Percentiles rank a stretch among this genome's conserved stretches.
Conservation (phyloP, 2,113 vertebrate species). For the Onychostoma macrolepis region DNA sequence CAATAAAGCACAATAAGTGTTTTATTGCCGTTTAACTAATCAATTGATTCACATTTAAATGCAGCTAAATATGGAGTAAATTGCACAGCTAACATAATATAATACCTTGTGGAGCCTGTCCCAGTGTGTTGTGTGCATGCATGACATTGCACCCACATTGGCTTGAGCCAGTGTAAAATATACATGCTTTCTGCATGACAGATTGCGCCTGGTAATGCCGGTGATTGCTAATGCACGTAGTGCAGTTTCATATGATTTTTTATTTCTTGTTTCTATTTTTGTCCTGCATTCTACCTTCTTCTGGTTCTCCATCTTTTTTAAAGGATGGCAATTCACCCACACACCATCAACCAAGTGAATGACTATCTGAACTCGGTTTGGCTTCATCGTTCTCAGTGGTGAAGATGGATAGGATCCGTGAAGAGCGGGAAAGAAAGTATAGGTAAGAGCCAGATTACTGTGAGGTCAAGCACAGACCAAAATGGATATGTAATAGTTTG, state of each 20-base stretch:
- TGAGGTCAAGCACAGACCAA: constrained; percentile 9
- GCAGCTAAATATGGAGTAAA: not conserved
- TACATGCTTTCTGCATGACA: not conserved
- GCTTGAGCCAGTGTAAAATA: not conserved
- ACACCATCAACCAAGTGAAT: constrained; percentile 19
- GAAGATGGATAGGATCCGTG: constrained; percentile 15
- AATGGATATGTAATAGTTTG: not conserved
- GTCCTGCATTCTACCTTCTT: not conserved
- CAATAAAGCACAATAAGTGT: not conserved
- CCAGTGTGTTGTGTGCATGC: not conserved
- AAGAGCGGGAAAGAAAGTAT: not conserved
- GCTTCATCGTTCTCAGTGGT: not conserved
- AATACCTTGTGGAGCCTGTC: not conserved
- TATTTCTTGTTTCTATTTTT: not conserved
- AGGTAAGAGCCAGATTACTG: not conserved
- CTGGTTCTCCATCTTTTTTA: not conserved
- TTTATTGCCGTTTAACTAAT: not conserved
- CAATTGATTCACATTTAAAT: not conserved
- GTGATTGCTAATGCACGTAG: not conserved
- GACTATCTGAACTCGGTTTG: constrained; percentile 10
- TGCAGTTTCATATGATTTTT: not conserved
- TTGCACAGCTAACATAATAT: not conserved
- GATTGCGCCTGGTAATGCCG: not conserved
- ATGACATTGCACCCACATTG: not conserved
- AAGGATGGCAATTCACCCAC: constrained; percentile 11